Conservation (phyloP, 2,113 vertebrate species). For the Scophthalmus maximus region DNA sequence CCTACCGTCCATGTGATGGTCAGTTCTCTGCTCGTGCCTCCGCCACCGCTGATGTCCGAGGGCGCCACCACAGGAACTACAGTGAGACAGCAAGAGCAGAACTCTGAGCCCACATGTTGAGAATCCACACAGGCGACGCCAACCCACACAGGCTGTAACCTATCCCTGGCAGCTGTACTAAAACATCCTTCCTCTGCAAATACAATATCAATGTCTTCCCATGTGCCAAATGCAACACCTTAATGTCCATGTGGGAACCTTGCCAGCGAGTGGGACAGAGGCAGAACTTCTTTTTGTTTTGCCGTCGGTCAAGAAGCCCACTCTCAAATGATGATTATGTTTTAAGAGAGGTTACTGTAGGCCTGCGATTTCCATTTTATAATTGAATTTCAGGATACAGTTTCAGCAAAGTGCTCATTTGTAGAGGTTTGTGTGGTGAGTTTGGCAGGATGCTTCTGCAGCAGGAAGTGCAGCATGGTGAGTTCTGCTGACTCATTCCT, state of each 20-base stretch:
- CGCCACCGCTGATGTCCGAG: slow-evolving; percentile 93
- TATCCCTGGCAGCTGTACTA: slow-evolving; percentile 62
- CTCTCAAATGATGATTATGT: slow-evolving; percentile 43
- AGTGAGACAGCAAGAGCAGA: slow-evolving; percentile 72
- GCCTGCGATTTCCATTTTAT: slow-evolving; percentile 73
- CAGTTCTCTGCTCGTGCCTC: slow-evolving; percentile 92
- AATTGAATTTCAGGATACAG: slow-evolving; percentile 69
- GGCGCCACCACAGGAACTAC: slow-evolving; percentile 95
- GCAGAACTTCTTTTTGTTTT: slow-evolving; percentile 38
- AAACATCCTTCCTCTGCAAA: slow-evolving; percentile 73
- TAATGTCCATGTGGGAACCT: slow-evolving; percentile 53
- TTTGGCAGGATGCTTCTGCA: slow-evolving; percentile 52
- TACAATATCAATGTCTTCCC: slow-evolving; percentile 64
- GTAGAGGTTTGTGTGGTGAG: slow-evolving; percentile 67
- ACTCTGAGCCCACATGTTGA: slow-evolving; percentile 59
- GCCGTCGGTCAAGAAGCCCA: slow-evolving; percentile 24
- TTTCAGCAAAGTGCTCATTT: slow-evolving; percentile 77
- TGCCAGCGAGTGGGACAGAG: slow-evolving; percentile 38
- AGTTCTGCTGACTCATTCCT: slow-evolving; percentile 65
- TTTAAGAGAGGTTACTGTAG: slow-evolving; percentile 45
- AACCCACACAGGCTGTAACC: slow-evolving; percentile 65
- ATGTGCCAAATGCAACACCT: slow-evolving; percentile 77
- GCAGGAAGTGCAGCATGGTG: slow-evolving; percentile 45
- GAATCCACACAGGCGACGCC: slow-evolving; percentile 63
- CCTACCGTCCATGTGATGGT: slow-evolving; percentile 96